A percentile compares a stretch with the other conserved stretches of the same genome.
Conservation (phyloP, 2,113 vertebrate genomes). For the Lipotes vexillifer region DNA sequence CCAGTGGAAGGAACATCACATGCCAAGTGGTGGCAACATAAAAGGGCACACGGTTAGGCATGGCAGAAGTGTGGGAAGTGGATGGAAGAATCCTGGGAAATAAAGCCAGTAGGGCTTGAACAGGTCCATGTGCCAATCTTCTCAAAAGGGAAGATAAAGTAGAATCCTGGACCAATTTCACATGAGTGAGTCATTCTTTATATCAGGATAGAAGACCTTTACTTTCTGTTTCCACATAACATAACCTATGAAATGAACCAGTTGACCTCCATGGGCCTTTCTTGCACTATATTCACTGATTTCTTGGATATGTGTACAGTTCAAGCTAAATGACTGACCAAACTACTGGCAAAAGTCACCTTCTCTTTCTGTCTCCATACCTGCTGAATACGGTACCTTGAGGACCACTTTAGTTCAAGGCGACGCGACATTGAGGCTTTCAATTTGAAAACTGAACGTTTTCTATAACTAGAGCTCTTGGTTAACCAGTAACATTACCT, state of each 20-base stretch:
- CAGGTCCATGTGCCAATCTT: background rate
- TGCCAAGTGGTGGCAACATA: no score
- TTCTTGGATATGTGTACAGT: background rate
- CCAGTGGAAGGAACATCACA: background rate
- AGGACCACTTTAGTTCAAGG: background rate
- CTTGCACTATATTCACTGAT: background rate
- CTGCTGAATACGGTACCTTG: background rate
- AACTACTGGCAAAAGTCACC: background rate
- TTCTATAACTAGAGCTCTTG: conserved; percentile 15
- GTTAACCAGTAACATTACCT: conserved; percentile 53
- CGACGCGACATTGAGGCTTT: background rate
- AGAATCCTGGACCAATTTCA: background rate
- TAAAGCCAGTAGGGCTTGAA: background rate
- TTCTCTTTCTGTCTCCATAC: background rate
- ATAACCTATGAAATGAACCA: background rate
- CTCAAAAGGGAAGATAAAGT: background rate
- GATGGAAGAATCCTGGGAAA: background rate
- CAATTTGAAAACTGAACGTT: conserved; percentile 25
- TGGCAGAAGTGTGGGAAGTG: accelerated
- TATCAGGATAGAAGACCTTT: background rate
- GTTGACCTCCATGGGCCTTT: background rate
- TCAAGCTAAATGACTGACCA: background rate
- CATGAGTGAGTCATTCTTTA: background rate
- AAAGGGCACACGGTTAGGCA: background rate
- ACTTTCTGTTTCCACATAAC: background rate